Conservation (phyloP, 2,888 invertebrate genomes). For the Pyrrhia umbra region DNA sequence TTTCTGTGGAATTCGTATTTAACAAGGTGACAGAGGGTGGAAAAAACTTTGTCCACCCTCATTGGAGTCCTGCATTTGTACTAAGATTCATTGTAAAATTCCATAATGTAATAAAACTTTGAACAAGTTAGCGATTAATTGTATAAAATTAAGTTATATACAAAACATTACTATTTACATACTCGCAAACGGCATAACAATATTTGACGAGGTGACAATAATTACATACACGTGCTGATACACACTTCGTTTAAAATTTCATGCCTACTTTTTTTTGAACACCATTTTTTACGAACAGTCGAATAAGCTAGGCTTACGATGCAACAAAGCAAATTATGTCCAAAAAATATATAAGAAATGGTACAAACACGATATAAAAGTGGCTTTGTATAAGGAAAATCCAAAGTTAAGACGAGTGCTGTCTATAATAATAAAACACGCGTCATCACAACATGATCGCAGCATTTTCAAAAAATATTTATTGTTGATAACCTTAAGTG, state of each 20-base stretch:
- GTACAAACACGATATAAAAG: conserved; percentile 24
- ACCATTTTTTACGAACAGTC: not conserved
- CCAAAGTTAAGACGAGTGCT: conserved; percentile 43
- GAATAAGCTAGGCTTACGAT: not conserved
- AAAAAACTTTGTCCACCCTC: not conserved
- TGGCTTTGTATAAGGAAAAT: conserved; percentile 64
- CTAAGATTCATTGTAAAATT: conserved; percentile 6
- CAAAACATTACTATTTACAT: conserved; percentile 25
- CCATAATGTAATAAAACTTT: conserved; percentile 23
- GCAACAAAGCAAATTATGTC: not conserved
- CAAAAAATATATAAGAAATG: conserved; percentile 4
- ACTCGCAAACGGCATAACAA: conserved; percentile 9
- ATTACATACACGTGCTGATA: conserved; percentile 20
- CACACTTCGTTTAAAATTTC: not conserved
- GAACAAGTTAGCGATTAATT: conserved; percentile 25
- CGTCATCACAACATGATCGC: conserved; percentile 60
- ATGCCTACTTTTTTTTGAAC: not conserved
- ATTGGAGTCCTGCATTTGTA: not conserved
- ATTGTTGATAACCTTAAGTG: conserved; percentile 81
- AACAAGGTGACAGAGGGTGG: not conserved
- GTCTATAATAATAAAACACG: conserved; percentile 62
- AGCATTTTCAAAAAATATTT: conserved; percentile 71
- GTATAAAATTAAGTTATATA: conserved; percentile 39
- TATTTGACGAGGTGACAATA: conserved; percentile 29
- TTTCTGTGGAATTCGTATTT: no score